Base-by-base conservation (phyloP, 2,797 vertebrate genomes). In the Orestias chungarensis region DNA sequence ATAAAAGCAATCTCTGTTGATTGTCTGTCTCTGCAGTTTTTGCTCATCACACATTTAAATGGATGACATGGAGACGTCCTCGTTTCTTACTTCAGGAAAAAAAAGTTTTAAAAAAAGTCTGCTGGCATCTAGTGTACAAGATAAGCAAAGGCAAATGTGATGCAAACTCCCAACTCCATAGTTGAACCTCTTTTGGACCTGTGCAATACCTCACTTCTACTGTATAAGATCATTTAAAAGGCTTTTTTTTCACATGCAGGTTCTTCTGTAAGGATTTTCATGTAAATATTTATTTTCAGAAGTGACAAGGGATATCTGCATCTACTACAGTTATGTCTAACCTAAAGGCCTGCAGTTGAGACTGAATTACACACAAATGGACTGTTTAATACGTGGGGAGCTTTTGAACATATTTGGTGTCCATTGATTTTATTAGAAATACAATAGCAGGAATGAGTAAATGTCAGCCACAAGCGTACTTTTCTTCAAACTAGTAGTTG, bases 51-150 rank as follows among this genome's bases (percentile, higher is more conserved):
- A 23, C 17, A 29, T 59, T 35, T 35, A 31, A 35, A 6, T 12
- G 55, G 55, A 18, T 35, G 31, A 33, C 31, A 59, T 4, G 20
- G 55, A 59, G 23, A 38, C 2, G 33, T n/a, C 57, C 6, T 38
- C 35, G n/a, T 14, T 18, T 35, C 35, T 61, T 18, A 20, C 23
- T 14, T 61, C 2, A 61, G 9, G 38, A 23, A 33, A 33, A 59
- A 12, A 61, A 4, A 3, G 15, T 43, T 14, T 35, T 9, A 46
- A 14, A 25, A 25, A 43, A 7, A 2, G 1, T 49, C 31, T 71
- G 44, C 57, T 50, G 20, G 43, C 69, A 62, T 50, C 55, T 71
- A 62, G n/a, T 11, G 54, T 25, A 43, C n/a, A 17, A 11, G 25
- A 17, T 14, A 27, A 23, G 31, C 29, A 25, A 49, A 14, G 8